A percentile compares a stretch with the other conserved stretches of the same genome.
These are phyloP conservation scores for Nemotelus pantherinus DNA, from an alignment of 2,888 invertebrate genomes.

Conservation along the genomic window DNA sequence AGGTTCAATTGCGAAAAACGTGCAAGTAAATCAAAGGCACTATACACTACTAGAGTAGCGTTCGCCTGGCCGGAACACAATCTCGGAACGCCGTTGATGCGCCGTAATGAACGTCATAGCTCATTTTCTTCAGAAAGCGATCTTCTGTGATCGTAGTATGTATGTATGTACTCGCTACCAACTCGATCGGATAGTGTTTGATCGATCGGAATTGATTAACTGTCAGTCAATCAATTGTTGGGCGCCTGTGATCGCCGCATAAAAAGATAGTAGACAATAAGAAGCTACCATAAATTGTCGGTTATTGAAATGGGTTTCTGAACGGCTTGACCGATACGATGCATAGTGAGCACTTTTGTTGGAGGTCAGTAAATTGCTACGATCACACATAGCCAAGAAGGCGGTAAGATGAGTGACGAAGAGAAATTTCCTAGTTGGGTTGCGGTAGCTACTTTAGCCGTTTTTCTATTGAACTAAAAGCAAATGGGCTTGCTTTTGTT, in stretches of 20 bases:
- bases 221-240: slow-evolving; percentile 44
- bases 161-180: neutral
- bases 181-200: slow-evolving; percentile 24
- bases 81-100: neutral
- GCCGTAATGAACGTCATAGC: slow-evolving; percentile 32
- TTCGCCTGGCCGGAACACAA: neutral
- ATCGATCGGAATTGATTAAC: slow-evolving; percentile 44
- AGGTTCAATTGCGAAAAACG: slow-evolving; percentile 3
- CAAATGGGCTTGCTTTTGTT: too few relatives aligned
- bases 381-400: too few relatives aligned
- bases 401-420: too few relatives aligned
- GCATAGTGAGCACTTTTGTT: neutral
- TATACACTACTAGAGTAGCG: neutral
- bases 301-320: slow-evolving; percentile 30
- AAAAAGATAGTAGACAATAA: slow-evolving; percentile 33
- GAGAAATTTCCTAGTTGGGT: too few relatives aligned
- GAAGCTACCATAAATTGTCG: slow-evolving; percentile 34
- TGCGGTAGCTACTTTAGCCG: too few relatives aligned
- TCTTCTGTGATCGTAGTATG: neutral
- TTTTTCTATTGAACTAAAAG: too few relatives aligned
- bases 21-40: slow-evolving; percentile 18
- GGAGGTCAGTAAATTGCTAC: neutral
- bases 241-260: slow-evolving; percentile 7
- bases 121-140: neutral
- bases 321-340: neutral